phyloP scores from a whole-genome alignment of 2,797 vertebrate species.

The Tragopan temminckii region DNA sequence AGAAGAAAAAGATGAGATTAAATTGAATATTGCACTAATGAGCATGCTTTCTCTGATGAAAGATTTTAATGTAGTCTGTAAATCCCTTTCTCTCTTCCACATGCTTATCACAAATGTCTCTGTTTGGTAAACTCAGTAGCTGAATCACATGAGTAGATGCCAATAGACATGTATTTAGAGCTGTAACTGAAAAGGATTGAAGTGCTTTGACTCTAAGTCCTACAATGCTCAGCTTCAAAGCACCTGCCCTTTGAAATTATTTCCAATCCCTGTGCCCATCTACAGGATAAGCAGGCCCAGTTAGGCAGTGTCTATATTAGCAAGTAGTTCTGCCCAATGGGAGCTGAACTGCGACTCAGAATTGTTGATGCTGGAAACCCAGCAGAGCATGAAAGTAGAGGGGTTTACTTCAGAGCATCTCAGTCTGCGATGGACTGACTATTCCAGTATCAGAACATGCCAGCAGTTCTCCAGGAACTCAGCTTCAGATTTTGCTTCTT shows the following conservation, averaged over 20 bases:
- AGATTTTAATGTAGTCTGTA: conserved; percentile 36
- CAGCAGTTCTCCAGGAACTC: neutral
- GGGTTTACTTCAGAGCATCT: neutral
- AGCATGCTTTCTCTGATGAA: conserved; percentile 55
- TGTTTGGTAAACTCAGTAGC: neutral
- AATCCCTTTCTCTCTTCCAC: conserved; percentile 19
- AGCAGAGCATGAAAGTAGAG: neutral
- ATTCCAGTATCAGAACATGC: neutral
- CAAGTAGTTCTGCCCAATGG: neutral
- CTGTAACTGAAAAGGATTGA: neutral
- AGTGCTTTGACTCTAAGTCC: neutral
- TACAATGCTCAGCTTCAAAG: neutral
- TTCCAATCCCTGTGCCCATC: neutral
- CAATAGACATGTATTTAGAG: neutral
- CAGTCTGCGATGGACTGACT: neutral
- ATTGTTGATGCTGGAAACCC: neutral
- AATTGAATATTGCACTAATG: conserved; percentile 70
- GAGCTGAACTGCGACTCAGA: neutral
- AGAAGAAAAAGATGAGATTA: conserved; percentile 60
- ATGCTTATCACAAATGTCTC: neutral
- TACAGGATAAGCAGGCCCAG: rapidly evolving
- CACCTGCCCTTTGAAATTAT: neutral
- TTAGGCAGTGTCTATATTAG: neutral
- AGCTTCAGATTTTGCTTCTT: neutral
- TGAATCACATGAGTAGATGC: neutral